These are phyloP conservation scores for Carassius carassius DNA, from an alignment of 2,113 vertebrate genomes.

Conservation along the genomic window DNA sequence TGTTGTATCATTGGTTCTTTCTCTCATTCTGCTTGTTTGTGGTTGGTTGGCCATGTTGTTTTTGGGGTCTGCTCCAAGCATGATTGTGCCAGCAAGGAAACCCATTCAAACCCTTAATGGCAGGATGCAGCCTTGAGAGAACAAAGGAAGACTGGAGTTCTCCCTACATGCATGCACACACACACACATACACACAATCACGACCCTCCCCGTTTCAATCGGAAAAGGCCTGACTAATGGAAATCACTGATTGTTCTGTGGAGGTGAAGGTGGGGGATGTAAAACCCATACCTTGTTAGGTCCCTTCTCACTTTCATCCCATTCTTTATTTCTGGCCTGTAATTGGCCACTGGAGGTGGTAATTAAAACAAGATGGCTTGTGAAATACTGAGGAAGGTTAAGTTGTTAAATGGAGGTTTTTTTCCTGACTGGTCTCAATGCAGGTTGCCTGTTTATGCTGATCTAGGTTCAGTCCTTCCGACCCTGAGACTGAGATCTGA, in stretches of 20 bases:
- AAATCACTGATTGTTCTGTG: constrained; percentile 44
- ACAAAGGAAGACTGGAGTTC: constrained; percentile 58
- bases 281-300: constrained; percentile 51
- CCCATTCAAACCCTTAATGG: constrained; percentile 54
- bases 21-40: constrained; percentile 3
- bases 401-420: constrained; percentile 30
- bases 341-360: constrained; percentile 77
- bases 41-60: background rate
- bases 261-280: constrained; percentile 39
- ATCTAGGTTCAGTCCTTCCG: background rate
- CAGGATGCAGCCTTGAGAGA: constrained; percentile 61
- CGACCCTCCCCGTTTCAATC: constrained; percentile 42
- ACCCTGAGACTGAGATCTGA: constrained; percentile 7
- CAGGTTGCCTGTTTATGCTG: constrained; percentile 16
- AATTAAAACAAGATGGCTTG: constrained; percentile 66
- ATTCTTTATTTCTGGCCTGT: constrained; percentile 69
- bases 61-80: constrained; percentile 42
- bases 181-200: constrained; percentile 27
- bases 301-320: constrained; percentile 55
- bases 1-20: background rate
- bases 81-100: constrained; percentile 53
- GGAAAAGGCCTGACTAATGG: constrained; percentile 57
- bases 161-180: background rate
- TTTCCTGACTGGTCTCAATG: background rate
- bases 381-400: constrained; percentile 43